Evolutionary conservation across 2,888 invertebrate genomes (phyloP), one percentile per base, ranked within the genome.

Genomic region (Oscheius sp.): DNA sequence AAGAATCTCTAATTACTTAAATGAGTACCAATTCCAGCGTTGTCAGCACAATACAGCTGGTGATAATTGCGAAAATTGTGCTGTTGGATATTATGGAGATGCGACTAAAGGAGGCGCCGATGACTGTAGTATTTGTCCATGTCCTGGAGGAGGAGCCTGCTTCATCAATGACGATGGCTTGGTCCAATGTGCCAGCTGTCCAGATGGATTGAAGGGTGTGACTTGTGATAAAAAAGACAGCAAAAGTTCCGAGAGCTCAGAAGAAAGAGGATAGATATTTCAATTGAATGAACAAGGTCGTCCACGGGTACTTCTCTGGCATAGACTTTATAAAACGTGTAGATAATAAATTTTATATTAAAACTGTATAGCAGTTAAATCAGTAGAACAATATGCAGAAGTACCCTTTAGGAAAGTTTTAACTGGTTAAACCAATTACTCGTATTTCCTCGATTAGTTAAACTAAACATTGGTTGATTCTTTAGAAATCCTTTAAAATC

Each of bases 51-150:
- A 91, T 83, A 90, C 90, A 2, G 88, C 85, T 41, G 90, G 90
- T 35, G 88, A 89, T 46, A 78, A 84, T 43, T 90, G 90, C 45
- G 85, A 85, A 64, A 63, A 76, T 12, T 83, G 91, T 85, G 87
- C 86, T 7, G 93, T 94, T 78, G 97, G 98, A 53, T 98, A 92
- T 90, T 98, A 96, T 87, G 98, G 98, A 27, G 94, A 96, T 89
- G 94, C 98, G 0, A 90, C 94, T 64, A 89, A 89, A 81, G 95
- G 95, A 27, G 94, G 94, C 0, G 90, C 92, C 0, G 91, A 93
- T 45, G 97, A 96, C 90, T 98, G 98, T 89, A 92, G 93, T 86
- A 92, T 93, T 0, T 98, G 98, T 87, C 95, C 95, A 0, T 98
- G 98, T 88, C 97, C 97, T 0, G 74, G 75, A 23, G 69, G 69